phyloP scores from a whole-genome alignment of 2,888 invertebrate genomes.

The Pherbina coryleti region DNA sequence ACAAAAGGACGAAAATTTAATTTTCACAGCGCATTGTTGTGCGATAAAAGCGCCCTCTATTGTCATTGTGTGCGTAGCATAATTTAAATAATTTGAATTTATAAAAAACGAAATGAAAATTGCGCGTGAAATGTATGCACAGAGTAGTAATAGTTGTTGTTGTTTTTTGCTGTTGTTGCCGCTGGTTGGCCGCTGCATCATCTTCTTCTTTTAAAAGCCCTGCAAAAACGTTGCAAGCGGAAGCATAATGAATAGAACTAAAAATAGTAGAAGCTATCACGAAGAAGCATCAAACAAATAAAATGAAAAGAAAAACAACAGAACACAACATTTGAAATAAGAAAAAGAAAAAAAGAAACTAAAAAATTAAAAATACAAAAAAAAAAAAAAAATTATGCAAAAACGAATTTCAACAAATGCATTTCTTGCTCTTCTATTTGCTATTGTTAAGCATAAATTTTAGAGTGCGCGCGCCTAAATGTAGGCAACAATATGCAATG shows the following conservation, averaged over 20 bases:
- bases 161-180: background rate
- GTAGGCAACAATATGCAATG: conserved; percentile 4
- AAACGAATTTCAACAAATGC: conserved; percentile 16
- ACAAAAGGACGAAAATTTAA: conserved; percentile 24
- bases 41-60: conserved; percentile 32
- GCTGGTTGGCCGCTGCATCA: background rate
- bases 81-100: conserved; percentile 37
- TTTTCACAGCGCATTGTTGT: conserved; percentile 11
- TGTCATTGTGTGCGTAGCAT: conserved; percentile 32
- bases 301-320: background rate
- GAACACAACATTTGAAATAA: background rate
- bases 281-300: background rate
- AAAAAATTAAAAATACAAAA: background rate
- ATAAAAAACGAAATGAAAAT: conserved; percentile 35
- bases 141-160: background rate
- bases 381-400: conserved; percentile 10
- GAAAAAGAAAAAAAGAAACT: background rate
- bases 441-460: conserved; percentile 10
- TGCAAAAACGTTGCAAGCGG: background rate
- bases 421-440: background rate
- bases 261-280: background rate
- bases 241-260: conserved; percentile 3
- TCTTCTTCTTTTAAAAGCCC: background rate
- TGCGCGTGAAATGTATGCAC: conserved; percentile 35
- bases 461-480: conserved; percentile 12